Conservation (phyloP, 2,888 invertebrate genomes). For the Pollenia amentaria region DNA sequence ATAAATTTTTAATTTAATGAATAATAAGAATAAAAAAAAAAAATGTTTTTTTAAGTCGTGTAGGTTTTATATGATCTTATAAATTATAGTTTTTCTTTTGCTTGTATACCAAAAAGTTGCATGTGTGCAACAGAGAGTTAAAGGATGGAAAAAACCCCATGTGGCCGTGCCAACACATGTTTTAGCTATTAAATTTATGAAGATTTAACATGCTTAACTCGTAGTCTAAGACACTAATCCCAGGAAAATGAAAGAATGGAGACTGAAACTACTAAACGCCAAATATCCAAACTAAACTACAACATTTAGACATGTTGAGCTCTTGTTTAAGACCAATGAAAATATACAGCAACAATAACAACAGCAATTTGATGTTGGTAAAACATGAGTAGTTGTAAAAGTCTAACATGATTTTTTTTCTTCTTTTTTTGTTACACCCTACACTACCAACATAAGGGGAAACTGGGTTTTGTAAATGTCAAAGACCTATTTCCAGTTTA, state of each 20-base stretch:
- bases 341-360: conserved; percentile 36
- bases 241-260: conserved; percentile 28
- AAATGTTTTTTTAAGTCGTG: conserved; percentile 50
- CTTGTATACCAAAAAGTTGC: conserved; percentile 4
- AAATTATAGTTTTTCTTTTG: conserved; percentile 49
- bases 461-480: too few relatives aligned
- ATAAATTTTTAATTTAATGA: conserved; percentile 39
- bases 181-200: conserved; percentile 71
- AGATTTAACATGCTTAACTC: conserved; percentile 68
- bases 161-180: conserved; percentile 73
- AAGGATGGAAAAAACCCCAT: conserved; percentile 58
- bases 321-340: conserved; percentile 48
- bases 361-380: conserved; percentile 60
- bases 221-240: conserved; percentile 64
- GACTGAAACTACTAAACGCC: conserved; percentile 33
- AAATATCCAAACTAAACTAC: conserved; percentile 7
- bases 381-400: conserved; percentile 71
- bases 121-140: conserved; percentile 17
- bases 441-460: too few relatives aligned
- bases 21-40: conserved; percentile 7
- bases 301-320: conserved; percentile 59
- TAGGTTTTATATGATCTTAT: conserved; percentile 62
- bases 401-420: conserved; percentile 58
- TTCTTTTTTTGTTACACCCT: too few relatives aligned
- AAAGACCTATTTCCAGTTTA: too few relatives aligned